These are phyloP conservation scores for Cephus runcator DNA, from an alignment of 2,888 invertebrate species.

Conservation along the genomic window DNA sequence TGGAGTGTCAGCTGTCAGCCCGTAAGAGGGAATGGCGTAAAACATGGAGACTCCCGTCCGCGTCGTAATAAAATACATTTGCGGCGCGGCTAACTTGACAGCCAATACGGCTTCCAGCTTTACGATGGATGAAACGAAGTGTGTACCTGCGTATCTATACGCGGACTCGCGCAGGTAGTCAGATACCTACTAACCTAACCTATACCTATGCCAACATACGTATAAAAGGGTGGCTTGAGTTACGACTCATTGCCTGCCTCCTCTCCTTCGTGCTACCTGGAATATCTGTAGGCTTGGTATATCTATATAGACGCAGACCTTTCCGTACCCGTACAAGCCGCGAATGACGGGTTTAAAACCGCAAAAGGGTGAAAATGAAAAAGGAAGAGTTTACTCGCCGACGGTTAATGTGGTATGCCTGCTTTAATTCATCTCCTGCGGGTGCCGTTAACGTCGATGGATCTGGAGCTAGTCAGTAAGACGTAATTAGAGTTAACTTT, in stretches of 20 bases:
- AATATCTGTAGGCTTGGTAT: neutral
- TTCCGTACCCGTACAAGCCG: neutral
- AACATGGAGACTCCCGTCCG: conserved; percentile 30
- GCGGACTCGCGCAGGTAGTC: neutral
- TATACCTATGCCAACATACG: neutral
- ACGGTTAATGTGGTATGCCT: neutral
- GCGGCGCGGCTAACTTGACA: conserved; percentile 31
- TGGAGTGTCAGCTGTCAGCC: conserved; percentile 34
- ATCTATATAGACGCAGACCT: neutral
- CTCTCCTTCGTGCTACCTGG: neutral
- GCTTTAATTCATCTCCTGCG: neutral
- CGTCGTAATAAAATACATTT: conserved; percentile 35
- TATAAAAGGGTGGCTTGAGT: neutral
- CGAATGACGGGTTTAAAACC: neutral
- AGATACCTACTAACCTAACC: neutral
- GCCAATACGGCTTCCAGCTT: conserved; percentile 33
- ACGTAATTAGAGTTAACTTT: neutral
- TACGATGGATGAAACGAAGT: conserved; percentile 29
- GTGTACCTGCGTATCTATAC: conserved; percentile 6
- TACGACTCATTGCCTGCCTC: conserved; percentile 8
- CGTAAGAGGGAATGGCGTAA: conserved; percentile 26
- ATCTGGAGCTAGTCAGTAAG: neutral
- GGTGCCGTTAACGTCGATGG: neutral
- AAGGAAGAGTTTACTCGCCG: neutral
- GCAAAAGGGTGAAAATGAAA: neutral